A percentile compares a stretch with the other conserved stretches of the same genome.
Evolutionary conservation across 2,888 invertebrate species (phyloP).

Genomic region (Lycaena phlaeas): DNA sequence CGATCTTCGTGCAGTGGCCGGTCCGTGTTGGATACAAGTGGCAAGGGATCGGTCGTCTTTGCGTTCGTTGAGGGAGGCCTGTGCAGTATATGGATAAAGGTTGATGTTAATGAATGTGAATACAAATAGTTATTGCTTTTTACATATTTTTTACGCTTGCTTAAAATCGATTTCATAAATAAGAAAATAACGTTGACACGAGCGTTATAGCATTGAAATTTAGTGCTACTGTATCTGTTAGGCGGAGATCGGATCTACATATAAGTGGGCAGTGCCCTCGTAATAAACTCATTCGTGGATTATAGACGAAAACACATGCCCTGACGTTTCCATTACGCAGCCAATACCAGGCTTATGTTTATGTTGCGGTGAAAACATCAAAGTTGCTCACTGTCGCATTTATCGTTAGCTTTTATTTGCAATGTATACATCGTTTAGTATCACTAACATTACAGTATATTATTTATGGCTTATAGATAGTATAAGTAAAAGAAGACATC

Average conservation of each 20-base stretch:
- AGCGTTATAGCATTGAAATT: conserved; percentile 18
- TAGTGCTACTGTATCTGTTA: conserved; percentile 13
- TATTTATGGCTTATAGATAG: too few species aligned
- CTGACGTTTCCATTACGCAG: conserved; percentile 60
- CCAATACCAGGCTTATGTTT: conserved; percentile 44
- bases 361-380: not conserved
- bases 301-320: conserved; percentile 49
- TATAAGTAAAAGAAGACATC: too few species aligned
- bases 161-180: conserved; percentile 17
- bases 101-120: too few species aligned
- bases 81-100: too few species aligned
- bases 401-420: too few species aligned
- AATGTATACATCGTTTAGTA: too few species aligned
- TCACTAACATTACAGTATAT: too few species aligned
- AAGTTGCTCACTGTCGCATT: not conserved
- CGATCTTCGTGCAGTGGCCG: too few species aligned
- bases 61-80: too few species aligned
- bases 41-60: too few species aligned
- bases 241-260: conserved; percentile 24
- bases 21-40: too few species aligned
- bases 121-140: too few species aligned
- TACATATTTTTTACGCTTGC: conserved; percentile 10
- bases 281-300: conserved; percentile 62
- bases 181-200: conserved; percentile 13
- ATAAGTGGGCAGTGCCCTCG: conserved; percentile 38